Base-by-base conservation (phyloP, 2,113 vertebrate genomes). In the Amia ocellicauda region DNA sequence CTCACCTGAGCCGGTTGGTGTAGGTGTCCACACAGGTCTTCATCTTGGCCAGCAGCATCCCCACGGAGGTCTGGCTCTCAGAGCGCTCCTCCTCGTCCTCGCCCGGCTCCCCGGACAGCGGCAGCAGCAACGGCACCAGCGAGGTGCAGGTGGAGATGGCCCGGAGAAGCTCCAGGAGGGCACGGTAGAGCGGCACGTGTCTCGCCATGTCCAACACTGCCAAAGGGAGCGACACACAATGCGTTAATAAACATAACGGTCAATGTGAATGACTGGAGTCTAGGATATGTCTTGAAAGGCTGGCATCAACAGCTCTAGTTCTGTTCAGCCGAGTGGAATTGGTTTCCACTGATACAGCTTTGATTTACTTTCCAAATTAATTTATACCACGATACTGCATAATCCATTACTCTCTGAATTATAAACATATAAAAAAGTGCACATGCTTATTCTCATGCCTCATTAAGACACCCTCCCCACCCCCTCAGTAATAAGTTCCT, bases 1-100 rank as follows among this genome's bases (percentile, higher is more conserved):
- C 68, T 49, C 19, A 93, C 96, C 96, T 97, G 84, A 99, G 88
- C 49, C 97, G 89, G 78, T 96, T 99, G 73, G 95, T 99, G 51
- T 99, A 99, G 2, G 97, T 99, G 78, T 99, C 95, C 20, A 99
- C 96, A 56, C 97, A 99, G 3, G 94, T 98, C 85, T 99, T 99
- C 97, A 99, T 99, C 86, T 98, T 98, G 73, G 97, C 96, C 78
- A 99, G 71, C 67, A 99, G 82, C 78, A 94, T 95, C 60, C 95
- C 95, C 64, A 99, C 96, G 7, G 95, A 99, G 56, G 93, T 89
- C 67, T 96, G 95, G 60, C 94, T 92, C 74, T 97, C 95, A 2
- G 89, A 59, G 28, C 88, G 88, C 10, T 98, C 94, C 8, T 97
- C 95, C 36, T 98, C 96, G 52, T 88, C 87, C 69, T 95, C 90